These are phyloP conservation scores for Merluccius polli DNA, from an alignment of 2,797 vertebrate species.

Conservation along the genomic window DNA sequence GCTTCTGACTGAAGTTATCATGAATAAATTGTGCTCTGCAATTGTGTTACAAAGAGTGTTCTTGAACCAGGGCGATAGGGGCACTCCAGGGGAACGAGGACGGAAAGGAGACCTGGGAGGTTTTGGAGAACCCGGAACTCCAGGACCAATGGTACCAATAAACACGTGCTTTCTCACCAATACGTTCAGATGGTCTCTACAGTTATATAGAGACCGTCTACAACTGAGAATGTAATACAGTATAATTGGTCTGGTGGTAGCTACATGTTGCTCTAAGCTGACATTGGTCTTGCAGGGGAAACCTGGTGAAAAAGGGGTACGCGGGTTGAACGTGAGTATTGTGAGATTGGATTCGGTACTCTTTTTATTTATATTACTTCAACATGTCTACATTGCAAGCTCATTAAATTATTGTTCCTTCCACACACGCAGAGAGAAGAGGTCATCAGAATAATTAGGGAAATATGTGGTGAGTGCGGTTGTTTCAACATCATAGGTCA, in stretches of 20 bases:
- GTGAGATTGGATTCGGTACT: neutral
- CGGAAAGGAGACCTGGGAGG: slow-evolving; percentile 80
- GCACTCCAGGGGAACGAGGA: slow-evolving; percentile 71
- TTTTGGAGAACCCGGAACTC: slow-evolving; percentile 73
- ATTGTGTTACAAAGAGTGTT: neutral
- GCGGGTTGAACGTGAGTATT: slow-evolving; percentile 80
- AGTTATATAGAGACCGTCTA: slow-evolving; percentile 37
- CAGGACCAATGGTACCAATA: slow-evolving; percentile 72
- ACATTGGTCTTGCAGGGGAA: slow-evolving; percentile 65
- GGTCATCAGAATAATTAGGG: slow-evolving; percentile 81
- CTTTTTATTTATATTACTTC: neutral
- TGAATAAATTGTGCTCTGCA: neutral
- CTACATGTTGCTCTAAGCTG: neutral
- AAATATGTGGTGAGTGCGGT: slow-evolving; percentile 78
- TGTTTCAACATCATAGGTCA: neutral
- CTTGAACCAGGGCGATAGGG: slow-evolving; percentile 73
- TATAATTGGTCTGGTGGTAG: neutral
- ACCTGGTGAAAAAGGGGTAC: slow-evolving; percentile 77
- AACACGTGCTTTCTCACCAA: slow-evolving; percentile 24
- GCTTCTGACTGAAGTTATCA: neutral
- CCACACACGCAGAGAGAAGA: slow-evolving; percentile 74
- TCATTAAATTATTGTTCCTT: slow-evolving; percentile 10
- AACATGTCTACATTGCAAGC: neutral
- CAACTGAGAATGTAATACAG: neutral
- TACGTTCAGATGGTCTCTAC: too few species aligned